Conservation (phyloP, 2,797 vertebrate genomes). For the Prionace glauca region DNA sequence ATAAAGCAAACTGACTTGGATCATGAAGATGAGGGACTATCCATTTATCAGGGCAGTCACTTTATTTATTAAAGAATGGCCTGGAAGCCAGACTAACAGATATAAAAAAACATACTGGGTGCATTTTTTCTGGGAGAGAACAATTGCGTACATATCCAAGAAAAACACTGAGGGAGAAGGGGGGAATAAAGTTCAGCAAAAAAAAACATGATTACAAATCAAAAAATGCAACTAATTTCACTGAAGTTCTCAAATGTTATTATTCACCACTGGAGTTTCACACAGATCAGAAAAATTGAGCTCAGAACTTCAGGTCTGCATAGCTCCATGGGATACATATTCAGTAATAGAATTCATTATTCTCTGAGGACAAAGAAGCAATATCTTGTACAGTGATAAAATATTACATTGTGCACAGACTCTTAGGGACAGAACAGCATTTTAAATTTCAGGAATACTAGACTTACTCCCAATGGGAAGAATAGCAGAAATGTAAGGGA, state of each 20-base stretch:
- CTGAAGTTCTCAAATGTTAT: not conserved
- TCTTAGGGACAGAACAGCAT: not conserved
- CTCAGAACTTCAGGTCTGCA: not conserved
- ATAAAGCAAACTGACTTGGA: not conserved
- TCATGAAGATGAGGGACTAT: not conserved
- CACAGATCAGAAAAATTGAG: not conserved
- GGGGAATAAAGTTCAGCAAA: not conserved
- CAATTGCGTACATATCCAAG: not conserved
- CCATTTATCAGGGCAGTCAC: not conserved
- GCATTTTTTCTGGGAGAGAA: no score
- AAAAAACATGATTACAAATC: not conserved
- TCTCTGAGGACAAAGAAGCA: slow-evolving; percentile 7
- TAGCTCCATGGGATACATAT: not conserved
- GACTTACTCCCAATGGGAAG: not conserved
- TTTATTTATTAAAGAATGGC: not conserved
- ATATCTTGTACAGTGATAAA: not conserved
- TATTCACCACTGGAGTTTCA: no score
- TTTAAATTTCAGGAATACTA: slow-evolving; percentile 6
- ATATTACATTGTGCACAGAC: not conserved
- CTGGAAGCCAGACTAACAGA: not conserved
- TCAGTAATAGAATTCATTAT: slow-evolving; percentile 19
- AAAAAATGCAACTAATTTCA: not conserved
- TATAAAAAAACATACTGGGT: not conserved
- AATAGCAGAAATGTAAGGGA: not conserved
- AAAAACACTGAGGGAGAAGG: not conserved